These are phyloP conservation scores for Empidonax alnorum DNA, from an alignment of 2,113 vertebrate genomes.

Conservation along the genomic window DNA sequence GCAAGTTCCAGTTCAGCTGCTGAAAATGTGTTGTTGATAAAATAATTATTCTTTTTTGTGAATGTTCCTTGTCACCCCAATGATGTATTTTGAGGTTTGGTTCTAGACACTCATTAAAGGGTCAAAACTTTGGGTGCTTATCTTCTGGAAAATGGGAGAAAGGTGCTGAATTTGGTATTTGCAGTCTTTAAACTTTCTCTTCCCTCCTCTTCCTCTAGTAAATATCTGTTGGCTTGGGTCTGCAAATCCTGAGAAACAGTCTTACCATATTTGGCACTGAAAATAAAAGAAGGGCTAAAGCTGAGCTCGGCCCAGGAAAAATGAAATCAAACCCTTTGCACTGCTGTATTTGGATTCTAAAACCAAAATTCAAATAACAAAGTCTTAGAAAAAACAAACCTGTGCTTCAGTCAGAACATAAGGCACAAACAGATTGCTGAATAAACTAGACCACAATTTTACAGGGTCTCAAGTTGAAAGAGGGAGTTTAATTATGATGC, in stretches of 20 bases:
- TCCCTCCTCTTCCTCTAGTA: neutral
- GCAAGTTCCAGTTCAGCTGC: neutral
- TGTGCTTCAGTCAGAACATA: neutral
- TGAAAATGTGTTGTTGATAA: neutral
- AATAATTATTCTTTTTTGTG: neutral
- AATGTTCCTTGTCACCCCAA: neutral
- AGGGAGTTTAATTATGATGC: slow-evolving; percentile 6
- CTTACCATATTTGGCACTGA: neutral
- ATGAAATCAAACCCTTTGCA: neutral
- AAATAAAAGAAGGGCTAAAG: neutral
- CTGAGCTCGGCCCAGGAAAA: neutral
- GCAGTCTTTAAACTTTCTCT: neutral
- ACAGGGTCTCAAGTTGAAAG: slow-evolving; percentile 32
- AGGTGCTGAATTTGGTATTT: neutral
- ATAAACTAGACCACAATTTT: neutral
- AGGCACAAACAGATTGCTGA: slow-evolving; percentile 34
- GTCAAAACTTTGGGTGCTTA: neutral
- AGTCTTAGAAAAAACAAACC: neutral
- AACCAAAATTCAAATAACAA: neutral
- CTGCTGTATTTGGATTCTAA: neutral
- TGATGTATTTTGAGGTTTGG: neutral
- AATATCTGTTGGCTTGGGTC: neutral
- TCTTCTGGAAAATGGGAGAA: neutral
- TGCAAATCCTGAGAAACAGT: neutral
- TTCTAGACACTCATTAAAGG: neutral